Evolutionary conservation across 1,140 invertebrate species (phyloP), one percentile per base, ranked within the genome.

Genomic region (Solenopsis invicta): DNA sequence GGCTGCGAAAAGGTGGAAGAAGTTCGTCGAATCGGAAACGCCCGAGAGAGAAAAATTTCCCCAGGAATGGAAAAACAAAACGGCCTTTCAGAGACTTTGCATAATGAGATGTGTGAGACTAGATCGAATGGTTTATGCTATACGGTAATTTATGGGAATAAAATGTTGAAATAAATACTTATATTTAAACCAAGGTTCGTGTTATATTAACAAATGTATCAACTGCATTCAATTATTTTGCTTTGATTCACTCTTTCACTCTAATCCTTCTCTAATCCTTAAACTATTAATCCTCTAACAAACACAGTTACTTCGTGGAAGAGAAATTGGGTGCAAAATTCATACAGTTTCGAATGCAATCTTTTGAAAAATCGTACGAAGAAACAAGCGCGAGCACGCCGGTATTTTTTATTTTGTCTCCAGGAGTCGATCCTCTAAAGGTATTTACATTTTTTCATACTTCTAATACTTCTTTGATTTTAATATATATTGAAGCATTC

Each of bases 61-160:
- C 0, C 98, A 98, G 87, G 99, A 99, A 91, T 99, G 99, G 99
- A 99, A 99, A 94, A 98, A 98, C 92, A 99, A 99, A 94, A 96
- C 97, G 0, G 96, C 98, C 0, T 94, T 99, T 6, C 98, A 99
- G 93, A 97, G 97, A 92, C 95, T 99, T 0, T 99, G 98, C 93
- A 99, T 99, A 92, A 97, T 99, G 96, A 95, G 99, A 80, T 98
- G 98, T 8, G 94, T 99, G 34, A 95, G 99, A 87, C 97, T 98
- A 0, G 99, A 99, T 96, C 96, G 99, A 87, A 99, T 99, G 98
- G 97, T 97, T 18, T 97, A 97, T 89, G 97, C 97, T 10, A 93
- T 96, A 8, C 91, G 92, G 94, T 95, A 84, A 84, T 82, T 69
- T 29, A 9, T 9, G 50, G 18, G 13, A 48, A 37, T 69, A 2